Evolutionary conservation across 2,888 invertebrate species (phyloP), one percentile per base, ranked within the genome.

Genomic region (Pachymerium ferrugineum): DNA sequence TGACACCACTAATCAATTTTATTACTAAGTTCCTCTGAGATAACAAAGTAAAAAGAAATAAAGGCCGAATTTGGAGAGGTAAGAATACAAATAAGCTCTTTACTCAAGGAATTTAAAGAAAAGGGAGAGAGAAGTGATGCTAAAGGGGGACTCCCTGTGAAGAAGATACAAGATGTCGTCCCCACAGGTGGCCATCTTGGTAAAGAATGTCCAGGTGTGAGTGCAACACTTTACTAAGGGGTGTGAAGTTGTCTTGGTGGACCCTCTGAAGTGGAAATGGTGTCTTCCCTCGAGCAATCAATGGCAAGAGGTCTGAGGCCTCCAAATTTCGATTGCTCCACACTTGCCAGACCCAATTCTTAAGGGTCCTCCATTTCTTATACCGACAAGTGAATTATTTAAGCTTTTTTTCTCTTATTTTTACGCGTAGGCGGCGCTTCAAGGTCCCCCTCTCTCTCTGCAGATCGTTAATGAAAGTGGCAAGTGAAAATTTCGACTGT

Each of bases 131-230:
- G n/a, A 62, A 14, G 25, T 62, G 62, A 62, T 62, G 28, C 10
- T 62, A 62, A 25, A 25, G n/a, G 28, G 8, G 62, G 25, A 10
- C 62, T 62, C 62, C 62, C 62, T n/a, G 10, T 5, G 62, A 62
- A 14, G 62, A 62, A n/a, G 25, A 62, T 62, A 62, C 62, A 62
- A 62, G 62, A 62, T 62, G 62, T 62, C n/a, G 62, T 62, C 62
- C 62, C 62, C 62, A 62, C 62, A 62, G 62, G 62, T 62, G 62
- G 62, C 62, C 62, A 62, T 62, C 62, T 62, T 62, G 62, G 62
- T 62, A 62, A 62, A 28, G 62, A 28, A 28, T 62, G 62, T 14
- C 62, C 62, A 62, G 62, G 62, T 62, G 62, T 62, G 62, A 62
- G 62, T 25, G 16, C 25, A 62, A 62, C 62, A 62, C 62, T 62